Evolutionary conservation across 2,888 invertebrate species (phyloP), one percentile per base, ranked within the genome.

Genomic region (Acanthosepion esculentum): DNA sequence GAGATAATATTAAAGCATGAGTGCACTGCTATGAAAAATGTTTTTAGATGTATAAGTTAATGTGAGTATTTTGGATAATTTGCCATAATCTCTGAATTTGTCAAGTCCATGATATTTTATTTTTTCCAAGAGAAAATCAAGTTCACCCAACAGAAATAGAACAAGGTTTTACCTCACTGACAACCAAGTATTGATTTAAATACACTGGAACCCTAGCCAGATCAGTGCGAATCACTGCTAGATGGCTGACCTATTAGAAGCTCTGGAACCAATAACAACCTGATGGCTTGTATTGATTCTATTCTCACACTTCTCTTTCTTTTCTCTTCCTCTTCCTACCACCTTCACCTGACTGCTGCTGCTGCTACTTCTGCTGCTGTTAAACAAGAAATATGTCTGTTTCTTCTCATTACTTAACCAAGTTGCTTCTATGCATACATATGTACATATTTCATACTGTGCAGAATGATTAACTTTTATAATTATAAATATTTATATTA

Each of bases 221-320:
- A 78, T 78, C 78, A 78, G 78, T 78, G 78, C 33, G 78, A 78
- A 78, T 78, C 78, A 78, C 78, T 78, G 12, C n/a, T n/a, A 78
- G 78, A 78, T 78, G 78, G 78, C 78, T 78, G 78, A 78, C 78
- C 78, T 78, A 78, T 78, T 78, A 78, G 78, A 78, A 78, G 78
- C 78, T 78, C n/a, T 78, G 78, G 78, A 78, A 78, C n/a, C 78
- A 3, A 78, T 78, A 78, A 78, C 78, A 78, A 78, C 78, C n/a
- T 33, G 78, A 78, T n/a, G n/a, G n/a, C 78, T n/a, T 33, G 15
- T 78, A 78, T 78, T 78, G 78, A 78, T 78, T 78, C 78, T n/a
- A 5, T 33, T n/a, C 78, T n/a, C n/a, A 23, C n/a, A 0, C 12
- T n/a, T 10, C 78, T 78, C 15, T 33, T n/a, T n/a, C 18, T n/a